Conservation (phyloP, 1,140 invertebrate genomes). For the Eupeodes corollae region DNA sequence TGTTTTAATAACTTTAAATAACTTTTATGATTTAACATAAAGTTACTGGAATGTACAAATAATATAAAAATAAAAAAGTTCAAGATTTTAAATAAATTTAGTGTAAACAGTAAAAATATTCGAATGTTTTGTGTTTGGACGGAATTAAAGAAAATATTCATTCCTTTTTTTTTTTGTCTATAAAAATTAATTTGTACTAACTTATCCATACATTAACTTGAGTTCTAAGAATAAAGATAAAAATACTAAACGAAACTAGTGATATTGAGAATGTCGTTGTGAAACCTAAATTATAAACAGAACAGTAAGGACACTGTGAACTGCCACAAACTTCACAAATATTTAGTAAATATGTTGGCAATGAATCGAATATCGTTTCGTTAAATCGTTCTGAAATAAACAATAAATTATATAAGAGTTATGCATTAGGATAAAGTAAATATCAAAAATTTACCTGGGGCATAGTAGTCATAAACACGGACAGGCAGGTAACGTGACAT, state of each 20-base stretch:
- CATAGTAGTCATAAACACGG: slow-evolving; percentile 91
- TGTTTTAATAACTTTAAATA: too few relatives aligned
- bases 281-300: slow-evolving; percentile 66
- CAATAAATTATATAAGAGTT: slow-evolving; percentile 1
- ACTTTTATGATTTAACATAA: too few relatives aligned
- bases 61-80: too few relatives aligned
- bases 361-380: slow-evolving; percentile 82
- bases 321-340: slow-evolving; percentile 98
- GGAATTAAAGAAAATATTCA: too few relatives aligned
- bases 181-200: too few relatives aligned
- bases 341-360: slow-evolving; percentile 78
- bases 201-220: too few relatives aligned
- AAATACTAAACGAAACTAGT: slow-evolving; percentile 30
- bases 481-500: slow-evolving; percentile 86
- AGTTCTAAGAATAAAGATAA: slow-evolving; percentile 29
- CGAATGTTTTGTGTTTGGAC: too few relatives aligned
- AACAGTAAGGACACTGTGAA: slow-evolving; percentile 94
- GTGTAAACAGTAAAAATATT: too few relatives aligned
- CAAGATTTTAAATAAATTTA: too few relatives aligned
- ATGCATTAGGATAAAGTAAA: slow-evolving; percentile 3
- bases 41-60: too few relatives aligned
- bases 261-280: slow-evolving; percentile 28
- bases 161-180: too few relatives aligned
- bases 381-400: slow-evolving; percentile 79
- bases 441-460: slow-evolving; percentile 58